Percentiles rank a stretch among this genome's conserved stretches.
phyloP scores from a whole-genome alignment of 2,797 vertebrate species.

The Etheostoma perlongum region DNA sequence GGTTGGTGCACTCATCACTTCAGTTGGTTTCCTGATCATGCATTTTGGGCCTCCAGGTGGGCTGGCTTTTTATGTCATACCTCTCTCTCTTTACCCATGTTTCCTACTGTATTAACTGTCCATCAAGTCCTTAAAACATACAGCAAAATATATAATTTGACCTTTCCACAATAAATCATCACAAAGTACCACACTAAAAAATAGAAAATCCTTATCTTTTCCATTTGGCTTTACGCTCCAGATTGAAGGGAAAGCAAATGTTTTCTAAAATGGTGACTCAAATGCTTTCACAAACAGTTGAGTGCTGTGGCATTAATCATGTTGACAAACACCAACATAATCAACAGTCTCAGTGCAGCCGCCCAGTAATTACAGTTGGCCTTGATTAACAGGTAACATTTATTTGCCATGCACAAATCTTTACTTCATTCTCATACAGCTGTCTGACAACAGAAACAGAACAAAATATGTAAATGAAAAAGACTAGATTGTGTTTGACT shows the following conservation, averaged over 20 bases:
- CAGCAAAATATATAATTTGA: background rate
- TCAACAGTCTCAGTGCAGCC: background rate
- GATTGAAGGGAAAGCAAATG: background rate
- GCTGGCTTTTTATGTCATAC: background rate
- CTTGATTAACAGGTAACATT: background rate
- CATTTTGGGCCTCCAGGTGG: background rate
- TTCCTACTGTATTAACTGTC: background rate
- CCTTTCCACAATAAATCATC: too few relatives aligned
- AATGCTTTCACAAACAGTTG: background rate
- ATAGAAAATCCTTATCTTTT: too few relatives aligned
- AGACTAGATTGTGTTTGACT: background rate
- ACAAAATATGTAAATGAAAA: constrained; percentile 2
- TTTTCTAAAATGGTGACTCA: background rate
- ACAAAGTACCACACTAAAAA: too few relatives aligned
- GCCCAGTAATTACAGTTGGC: background rate
- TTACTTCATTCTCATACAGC: background rate
- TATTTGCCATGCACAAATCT: background rate
- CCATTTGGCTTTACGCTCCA: too few relatives aligned
- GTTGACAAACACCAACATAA: background rate
- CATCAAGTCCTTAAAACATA: background rate
- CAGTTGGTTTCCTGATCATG: constrained; percentile 14
- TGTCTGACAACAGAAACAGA: background rate
- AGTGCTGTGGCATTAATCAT: constrained; percentile 3
- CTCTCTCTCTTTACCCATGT: background rate
- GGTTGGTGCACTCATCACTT: constrained; percentile 7